phyloP scores from a whole-genome alignment of 2,113 vertebrate species.

The Variabilichromis moorii region DNA sequence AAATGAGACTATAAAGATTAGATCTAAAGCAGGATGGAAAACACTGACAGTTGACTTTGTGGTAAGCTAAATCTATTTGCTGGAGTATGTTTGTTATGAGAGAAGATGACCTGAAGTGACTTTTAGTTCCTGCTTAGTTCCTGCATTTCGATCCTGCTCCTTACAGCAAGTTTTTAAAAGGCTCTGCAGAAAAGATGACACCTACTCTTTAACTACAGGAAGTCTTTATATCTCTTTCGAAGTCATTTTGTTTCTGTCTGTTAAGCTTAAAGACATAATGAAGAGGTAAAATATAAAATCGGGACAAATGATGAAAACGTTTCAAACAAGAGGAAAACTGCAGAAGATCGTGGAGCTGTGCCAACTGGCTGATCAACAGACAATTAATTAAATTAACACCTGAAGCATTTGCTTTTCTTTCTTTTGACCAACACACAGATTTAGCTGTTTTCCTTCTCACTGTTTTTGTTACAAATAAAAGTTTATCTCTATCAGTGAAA shows the following conservation, averaged over 20 bases:
- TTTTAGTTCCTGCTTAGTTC: not conserved
- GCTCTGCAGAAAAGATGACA: not conserved
- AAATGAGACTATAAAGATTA: not conserved
- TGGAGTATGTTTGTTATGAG: too few relatives aligned
- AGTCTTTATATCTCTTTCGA: not conserved
- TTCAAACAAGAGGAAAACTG: not conserved
- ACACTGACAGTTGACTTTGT: not conserved
- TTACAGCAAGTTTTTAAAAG: not conserved
- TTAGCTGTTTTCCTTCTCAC: not conserved
- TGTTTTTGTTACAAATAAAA: not conserved
- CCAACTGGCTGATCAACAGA: not conserved
- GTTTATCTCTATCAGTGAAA: not conserved
- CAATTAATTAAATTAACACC: not conserved
- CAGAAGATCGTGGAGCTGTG: not conserved
- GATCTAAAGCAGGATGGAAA: not conserved
- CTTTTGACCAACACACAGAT: not conserved
- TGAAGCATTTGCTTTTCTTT: not conserved
- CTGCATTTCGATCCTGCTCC: not conserved
- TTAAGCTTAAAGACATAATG: not conserved
- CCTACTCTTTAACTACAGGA: not conserved
- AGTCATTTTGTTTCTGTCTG: fast-evolving
- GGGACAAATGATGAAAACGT: not conserved
- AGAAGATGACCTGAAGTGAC: not conserved
- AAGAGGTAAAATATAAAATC: not conserved
- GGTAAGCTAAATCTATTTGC: not conserved